Evolutionary conservation across 2,888 invertebrate species (phyloP).

Genomic region (Stramonita haemastoma): DNA sequence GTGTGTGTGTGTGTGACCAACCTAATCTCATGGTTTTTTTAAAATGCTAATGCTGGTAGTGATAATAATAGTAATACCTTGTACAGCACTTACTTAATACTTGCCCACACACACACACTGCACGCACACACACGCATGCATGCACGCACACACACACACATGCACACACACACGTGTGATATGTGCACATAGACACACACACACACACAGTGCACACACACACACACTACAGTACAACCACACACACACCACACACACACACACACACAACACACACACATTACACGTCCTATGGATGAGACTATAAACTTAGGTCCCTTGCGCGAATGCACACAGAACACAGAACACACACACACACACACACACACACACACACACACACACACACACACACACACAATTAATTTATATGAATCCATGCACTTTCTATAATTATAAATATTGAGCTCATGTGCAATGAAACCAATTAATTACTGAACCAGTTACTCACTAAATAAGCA

Average conservation of each 20-base stretch:
- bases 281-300: too few species aligned
- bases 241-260: constrained; percentile 3
- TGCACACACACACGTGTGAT: neutral
- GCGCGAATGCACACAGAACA: neutral
- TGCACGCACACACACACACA: neutral
- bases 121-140: too few species aligned
- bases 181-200: neutral
- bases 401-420: neutral
- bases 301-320: too few species aligned
- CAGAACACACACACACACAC: neutral
- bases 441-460: too few species aligned
- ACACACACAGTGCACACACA: neutral
- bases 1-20: neutral
- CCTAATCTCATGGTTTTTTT: too few species aligned
- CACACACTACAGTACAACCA: neutral
- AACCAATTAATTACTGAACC: too few species aligned
- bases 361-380: constrained; percentile 1
- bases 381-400: neutral
- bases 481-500: too few species aligned
- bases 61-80: too few species aligned
- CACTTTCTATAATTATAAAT: neutral
- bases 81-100: too few species aligned
- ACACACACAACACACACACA: constrained; percentile 12
- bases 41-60: too few species aligned
- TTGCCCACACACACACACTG: too few species aligned